Percentiles rank a stretch among this genome's conserved stretches.
These are phyloP conservation scores for Coelinius sp. DNA, from an alignment of 2,888 invertebrate genomes.

Conservation along the genomic window DNA sequence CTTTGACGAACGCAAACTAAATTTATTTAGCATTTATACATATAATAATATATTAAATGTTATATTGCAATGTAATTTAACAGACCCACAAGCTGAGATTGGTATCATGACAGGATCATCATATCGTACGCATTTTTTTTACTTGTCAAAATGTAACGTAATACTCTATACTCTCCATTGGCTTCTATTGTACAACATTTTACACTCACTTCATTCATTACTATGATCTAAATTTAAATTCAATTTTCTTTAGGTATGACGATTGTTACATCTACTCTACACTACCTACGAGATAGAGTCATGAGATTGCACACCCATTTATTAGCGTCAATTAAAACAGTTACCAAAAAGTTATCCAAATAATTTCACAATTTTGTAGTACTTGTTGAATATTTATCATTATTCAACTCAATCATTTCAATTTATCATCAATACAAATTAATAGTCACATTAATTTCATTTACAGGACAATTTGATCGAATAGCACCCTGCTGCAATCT, in stretches of 20 bases:
- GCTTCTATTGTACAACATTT: slow-evolving; percentile 70
- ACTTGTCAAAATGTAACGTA: slow-evolving; percentile 51
- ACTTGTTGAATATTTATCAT: neutral
- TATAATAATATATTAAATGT: slow-evolving; percentile 61
- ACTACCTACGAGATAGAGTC: slow-evolving; percentile 67
- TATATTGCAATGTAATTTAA: slow-evolving; percentile 69
- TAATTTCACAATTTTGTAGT: too few species aligned
- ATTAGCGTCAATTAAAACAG: neutral
- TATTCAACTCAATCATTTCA: neutral
- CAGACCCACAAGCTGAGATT: slow-evolving; percentile 70
- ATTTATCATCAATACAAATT: neutral
- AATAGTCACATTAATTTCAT: slow-evolving; percentile 33
- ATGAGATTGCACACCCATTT: slow-evolving; percentile 68
- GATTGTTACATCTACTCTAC: slow-evolving; percentile 56
- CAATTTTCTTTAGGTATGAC: slow-evolving; percentile 58
- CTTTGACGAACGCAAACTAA: slow-evolving; percentile 2
- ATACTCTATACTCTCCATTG: slow-evolving; percentile 63
- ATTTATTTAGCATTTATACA: slow-evolving; percentile 45
- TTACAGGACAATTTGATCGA: slow-evolving; percentile 46
- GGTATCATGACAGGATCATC: slow-evolving; percentile 66
- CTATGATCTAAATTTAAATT: slow-evolving; percentile 30
- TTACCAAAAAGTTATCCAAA: too few species aligned
- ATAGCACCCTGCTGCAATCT: slow-evolving; percentile 21
- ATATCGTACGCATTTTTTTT: slow-evolving; percentile 46
- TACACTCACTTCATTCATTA: slow-evolving; percentile 58